Base-by-base conservation (phyloP, 2,888 invertebrate genomes). In the Nomada goodeniana region DNA sequence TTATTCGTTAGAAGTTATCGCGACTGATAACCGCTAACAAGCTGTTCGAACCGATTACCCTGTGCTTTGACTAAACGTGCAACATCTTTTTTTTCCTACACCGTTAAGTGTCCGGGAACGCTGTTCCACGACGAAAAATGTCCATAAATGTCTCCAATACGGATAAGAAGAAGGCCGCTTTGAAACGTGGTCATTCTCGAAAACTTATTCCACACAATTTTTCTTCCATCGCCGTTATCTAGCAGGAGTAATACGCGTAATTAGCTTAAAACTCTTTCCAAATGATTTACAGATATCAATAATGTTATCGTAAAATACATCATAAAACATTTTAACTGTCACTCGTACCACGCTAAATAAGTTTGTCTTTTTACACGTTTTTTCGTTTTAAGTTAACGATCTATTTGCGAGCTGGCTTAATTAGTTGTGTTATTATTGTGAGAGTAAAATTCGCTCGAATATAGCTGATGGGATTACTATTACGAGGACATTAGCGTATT, bases 11-110 rank as follows among this genome's bases (percentile, higher is more conserved):
- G 59, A 60, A 76, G 84, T 82, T 87, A 86, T 87, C 88, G 59
- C 68, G 44, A 52, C 80, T 72, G 88, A 87, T 87, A 87, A 79
- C 64, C 53, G 36, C 78, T 80, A 85, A 88, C 80, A 84, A 88
- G 89, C 78, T 42, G 64, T 73, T 71, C 70, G 36, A 36, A 26
- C 60, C 55, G 75, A 80, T 81, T 78, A 77, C 68, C 59, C 52
- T 52, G 53, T 47, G 64, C 26, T 73, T 29, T 47, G 20, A 71
- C 75, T 29, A 60, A 76, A 77, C 55, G 64, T 78, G 74, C 74
- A 72, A 82, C 72, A 72, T 64, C 65, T 77, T 75, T 77, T 76
- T 80, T 60, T 70, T 7, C 50, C 18, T 29, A 26, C 13, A 18
- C 0, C 26, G 26, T 42, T n/a, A 36, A 26, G 23, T 53, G 57